phyloP scores from a whole-genome alignment of 2,113 vertebrate genomes.

The Rhadina sibilatrix region DNA sequence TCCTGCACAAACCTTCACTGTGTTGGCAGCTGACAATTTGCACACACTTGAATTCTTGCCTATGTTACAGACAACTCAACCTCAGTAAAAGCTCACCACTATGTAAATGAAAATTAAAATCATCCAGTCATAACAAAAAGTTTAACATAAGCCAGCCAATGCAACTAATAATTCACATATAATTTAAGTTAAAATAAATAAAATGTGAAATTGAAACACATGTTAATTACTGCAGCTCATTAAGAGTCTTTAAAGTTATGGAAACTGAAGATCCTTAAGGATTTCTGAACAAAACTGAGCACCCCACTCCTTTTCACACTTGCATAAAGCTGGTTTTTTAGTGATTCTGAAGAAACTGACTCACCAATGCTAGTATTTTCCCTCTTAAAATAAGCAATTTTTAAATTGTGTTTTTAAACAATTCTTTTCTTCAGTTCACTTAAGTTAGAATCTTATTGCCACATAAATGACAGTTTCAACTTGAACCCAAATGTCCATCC shows the following conservation, averaged over 20 bases:
- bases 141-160: background rate
- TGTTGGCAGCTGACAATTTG: background rate
- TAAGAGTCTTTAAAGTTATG: background rate
- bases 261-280: background rate
- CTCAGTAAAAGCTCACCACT: background rate
- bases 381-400: background rate
- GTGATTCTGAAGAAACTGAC: background rate
- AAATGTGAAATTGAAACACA: background rate
- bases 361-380: background rate
- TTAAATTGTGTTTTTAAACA: background rate
- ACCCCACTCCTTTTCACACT: background rate
- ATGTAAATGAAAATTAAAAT: background rate
- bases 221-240: background rate
- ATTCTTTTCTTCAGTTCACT: background rate
- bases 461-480: background rate
- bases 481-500: background rate
- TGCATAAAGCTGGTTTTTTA: background rate
- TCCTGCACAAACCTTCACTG: fast-evolving
- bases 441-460: background rate
- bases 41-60: background rate
- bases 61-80: background rate
- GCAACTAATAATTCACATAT: background rate
- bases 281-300: background rate
- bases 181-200: background rate
- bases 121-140: background rate